A percentile compares a stretch with the other conserved stretches of the same genome.
Conservation (phyloP, 2,113 vertebrate species). For the Tyto alba region DNA sequence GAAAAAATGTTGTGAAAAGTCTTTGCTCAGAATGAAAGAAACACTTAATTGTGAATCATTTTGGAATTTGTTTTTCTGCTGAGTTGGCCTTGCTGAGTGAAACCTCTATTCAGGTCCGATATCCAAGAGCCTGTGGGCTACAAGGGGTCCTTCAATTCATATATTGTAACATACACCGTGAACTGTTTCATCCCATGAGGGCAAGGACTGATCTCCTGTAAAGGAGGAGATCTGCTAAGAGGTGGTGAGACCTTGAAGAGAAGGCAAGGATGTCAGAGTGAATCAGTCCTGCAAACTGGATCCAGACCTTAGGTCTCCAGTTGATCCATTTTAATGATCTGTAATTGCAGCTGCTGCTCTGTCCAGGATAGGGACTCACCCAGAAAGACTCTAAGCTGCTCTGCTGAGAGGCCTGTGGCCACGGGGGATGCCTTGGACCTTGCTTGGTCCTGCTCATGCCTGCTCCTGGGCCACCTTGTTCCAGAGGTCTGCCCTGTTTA, state of each 20-base stretch:
- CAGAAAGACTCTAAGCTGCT: not conserved
- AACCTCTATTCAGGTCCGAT: not conserved
- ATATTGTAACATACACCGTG: not conserved
- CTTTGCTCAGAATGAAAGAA: not conserved
- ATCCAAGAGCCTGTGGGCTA: not conserved
- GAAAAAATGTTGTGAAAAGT: not conserved
- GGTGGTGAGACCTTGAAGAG: not conserved
- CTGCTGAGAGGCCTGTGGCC: not conserved
- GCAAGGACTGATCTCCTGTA: not conserved
- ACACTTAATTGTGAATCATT: not conserved
- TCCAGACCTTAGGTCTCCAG: not conserved
- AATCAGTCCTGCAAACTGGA: not conserved
- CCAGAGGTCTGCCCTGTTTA: not conserved
- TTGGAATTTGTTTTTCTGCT: not conserved
- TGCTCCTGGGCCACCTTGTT: not conserved
- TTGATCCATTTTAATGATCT: not conserved
- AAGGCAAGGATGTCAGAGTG: not conserved
- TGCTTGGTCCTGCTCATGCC: not conserved
- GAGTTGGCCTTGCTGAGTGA: not conserved
- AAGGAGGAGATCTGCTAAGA: not conserved
- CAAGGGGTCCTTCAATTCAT: not conserved
- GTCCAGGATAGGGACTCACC: not conserved
- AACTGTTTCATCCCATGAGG: not conserved
- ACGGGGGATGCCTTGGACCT: not conserved
- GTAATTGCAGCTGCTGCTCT: not conserved